phyloP scores from a whole-genome alignment of 2,888 invertebrate genomes.

The Mythimna vitellina region DNA sequence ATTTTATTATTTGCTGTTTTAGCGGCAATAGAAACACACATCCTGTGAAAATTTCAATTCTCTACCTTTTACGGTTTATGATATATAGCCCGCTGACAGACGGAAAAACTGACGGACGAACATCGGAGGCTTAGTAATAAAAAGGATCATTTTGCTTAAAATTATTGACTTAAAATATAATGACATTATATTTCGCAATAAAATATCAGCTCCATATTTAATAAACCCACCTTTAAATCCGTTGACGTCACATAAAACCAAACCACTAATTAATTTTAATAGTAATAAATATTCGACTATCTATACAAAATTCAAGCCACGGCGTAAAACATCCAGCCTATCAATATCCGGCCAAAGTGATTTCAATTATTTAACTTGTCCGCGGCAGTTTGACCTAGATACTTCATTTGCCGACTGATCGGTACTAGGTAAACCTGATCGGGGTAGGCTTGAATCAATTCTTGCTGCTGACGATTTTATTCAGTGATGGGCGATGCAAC shows the following conservation, averaged over 20 bases:
- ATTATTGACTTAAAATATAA: too few species aligned
- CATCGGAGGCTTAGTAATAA: too few species aligned
- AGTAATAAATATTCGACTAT: constrained; percentile 28
- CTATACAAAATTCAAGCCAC: constrained; percentile 39
- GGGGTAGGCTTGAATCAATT: constrained; percentile 34
- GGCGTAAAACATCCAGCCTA: constrained; percentile 36
- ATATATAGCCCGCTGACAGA: too few species aligned
- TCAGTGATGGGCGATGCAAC: constrained; percentile 16
- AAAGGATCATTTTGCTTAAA: too few species aligned
- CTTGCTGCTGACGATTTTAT: constrained; percentile 33
- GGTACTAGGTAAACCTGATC: constrained; percentile 48
- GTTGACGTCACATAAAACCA: constrained; percentile 23
- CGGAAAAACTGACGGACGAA: too few species aligned
- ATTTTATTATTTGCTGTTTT: too few species aligned
- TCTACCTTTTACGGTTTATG: too few species aligned
- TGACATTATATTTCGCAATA: too few species aligned
- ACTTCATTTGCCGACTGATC: constrained; percentile 66
- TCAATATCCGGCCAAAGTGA: constrained; percentile 65
- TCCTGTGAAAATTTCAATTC: too few species aligned
- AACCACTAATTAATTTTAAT: constrained; percentile 41
- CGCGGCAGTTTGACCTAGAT: constrained; percentile 75
- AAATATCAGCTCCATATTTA: neutral
- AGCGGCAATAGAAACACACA: too few species aligned
- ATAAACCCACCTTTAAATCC: neutral
- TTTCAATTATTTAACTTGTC: constrained; percentile 78